Evolutionary conservation across 2,797 vertebrate species (phyloP).

Genomic region (Syngnathus rostellatus): DNA sequence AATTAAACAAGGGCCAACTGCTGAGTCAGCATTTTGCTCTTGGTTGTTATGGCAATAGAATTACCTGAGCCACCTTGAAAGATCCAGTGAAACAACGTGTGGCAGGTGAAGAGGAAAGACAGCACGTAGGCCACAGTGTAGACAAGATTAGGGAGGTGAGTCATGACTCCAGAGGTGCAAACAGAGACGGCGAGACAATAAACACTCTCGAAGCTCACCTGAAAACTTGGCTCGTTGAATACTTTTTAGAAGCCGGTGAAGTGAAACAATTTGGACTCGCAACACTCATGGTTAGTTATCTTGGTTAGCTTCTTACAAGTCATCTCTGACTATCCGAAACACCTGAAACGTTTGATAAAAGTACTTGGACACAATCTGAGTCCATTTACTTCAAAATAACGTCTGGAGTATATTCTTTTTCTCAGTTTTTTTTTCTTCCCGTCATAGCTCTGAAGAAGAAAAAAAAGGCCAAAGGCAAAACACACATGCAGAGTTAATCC

Average conservation of each 20-base stretch:
- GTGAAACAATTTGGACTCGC: no score
- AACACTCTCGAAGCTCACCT: conserved; percentile 18
- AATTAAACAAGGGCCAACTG: no score
- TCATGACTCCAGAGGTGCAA: conserved; percentile 15
- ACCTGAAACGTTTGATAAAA: neutral
- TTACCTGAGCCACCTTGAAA: conserved; percentile 22
- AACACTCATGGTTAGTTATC: no score
- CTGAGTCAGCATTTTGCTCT: no score
- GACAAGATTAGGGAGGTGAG: conserved; percentile 18
- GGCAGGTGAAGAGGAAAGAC: conserved; percentile 11
- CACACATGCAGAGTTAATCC: neutral
- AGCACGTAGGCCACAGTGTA: neutral
- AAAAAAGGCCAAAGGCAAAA: neutral
- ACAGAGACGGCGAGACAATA: conserved; percentile 17
- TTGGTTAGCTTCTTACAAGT: no score
- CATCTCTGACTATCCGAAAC: neutral
- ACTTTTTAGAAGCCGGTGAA: no score
- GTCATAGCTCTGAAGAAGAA: neutral
- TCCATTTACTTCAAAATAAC: neutral
- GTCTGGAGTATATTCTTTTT: no score
- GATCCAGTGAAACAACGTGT: conserved; percentile 5
- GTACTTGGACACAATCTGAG: neutral
- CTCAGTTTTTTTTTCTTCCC: neutral
- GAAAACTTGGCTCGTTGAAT: neutral
- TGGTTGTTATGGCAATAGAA: neutral